Base-by-base conservation (phyloP, 1,140 invertebrate species). In the Coptotermes formosanus region DNA sequence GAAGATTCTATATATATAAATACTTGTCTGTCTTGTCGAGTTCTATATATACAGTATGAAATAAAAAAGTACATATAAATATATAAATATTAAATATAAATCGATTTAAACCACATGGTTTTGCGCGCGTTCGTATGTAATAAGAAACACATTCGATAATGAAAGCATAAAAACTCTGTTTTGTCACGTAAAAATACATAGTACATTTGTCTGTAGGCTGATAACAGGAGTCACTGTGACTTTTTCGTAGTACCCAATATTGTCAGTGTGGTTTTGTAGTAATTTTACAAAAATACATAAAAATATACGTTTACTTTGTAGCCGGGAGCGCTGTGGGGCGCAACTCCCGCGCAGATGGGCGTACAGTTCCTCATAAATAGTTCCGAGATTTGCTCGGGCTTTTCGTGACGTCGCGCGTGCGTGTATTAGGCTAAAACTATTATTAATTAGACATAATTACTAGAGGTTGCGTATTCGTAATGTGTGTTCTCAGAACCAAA, bases 231-330 rank as follows among this genome's bases (percentile, higher is more conserved):
- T 75, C n/a, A 30, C n/a, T 75, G 64, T 75, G 14, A 75, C 8
- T 9, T 75, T 55, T 75, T 75, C 64, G 19, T 75, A 75, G 64
- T 75, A 75, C 64, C n/a, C 64, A 75, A 1, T 75, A 75, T 30
- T 75, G 64, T 75, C 64, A 75, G 64, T 75, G 64, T 75, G 64
- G n/a, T 84, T 84, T 84, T 84, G 83, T 84, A 84, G 83, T 84
- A 84, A 84, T 84, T 84, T 48, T 84, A 84, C 83, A 84, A 84
- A 84, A 84, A 52, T 52, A 48, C 38, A 83, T 83, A 83, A 83
- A 48, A 83, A 83, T 83, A 83, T 48, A 84, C 64, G 64, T 75
- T 75, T 75, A 75, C 64, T 75, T 30, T 75, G 64, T 75, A 75
- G 64, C 64, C 64, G 64, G 64, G 64, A 30, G 64, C 3, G n/a